These are phyloP conservation scores for Saimiri boliviensis DNA, from an alignment of 2,113 vertebrate species.

Conservation along the genomic window DNA sequence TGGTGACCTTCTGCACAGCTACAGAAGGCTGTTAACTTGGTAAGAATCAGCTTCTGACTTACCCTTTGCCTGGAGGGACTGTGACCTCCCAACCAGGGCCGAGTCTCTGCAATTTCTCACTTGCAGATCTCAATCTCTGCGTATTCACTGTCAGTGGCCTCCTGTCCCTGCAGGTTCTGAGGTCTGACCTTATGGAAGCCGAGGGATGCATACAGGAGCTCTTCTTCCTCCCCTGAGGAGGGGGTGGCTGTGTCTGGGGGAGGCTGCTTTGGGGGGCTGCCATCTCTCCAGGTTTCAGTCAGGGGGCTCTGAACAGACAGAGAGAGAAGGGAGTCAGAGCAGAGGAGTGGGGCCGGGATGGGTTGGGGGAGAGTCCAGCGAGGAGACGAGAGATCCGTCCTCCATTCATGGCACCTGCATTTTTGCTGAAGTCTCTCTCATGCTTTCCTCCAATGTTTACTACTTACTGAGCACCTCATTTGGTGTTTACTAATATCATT, in stretches of 20 bases:
- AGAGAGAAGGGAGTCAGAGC: background rate
- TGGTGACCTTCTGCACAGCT: too few species aligned
- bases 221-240: background rate
- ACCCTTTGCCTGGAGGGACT: rapidly evolving
- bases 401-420: rapidly evolving
- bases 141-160: background rate
- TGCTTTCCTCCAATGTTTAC: background rate
- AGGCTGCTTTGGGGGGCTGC: too few species aligned
- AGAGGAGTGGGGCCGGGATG: too few species aligned
- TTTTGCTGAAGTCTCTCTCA: too few species aligned
- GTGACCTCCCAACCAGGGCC: background rate
- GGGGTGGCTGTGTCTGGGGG: too few species aligned
- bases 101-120: background rate
- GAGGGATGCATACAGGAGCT: slow-evolving; percentile 18
- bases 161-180: background rate
- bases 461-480: too few species aligned
- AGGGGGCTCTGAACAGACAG: background rate
- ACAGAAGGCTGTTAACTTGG: background rate
- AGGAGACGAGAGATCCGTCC: background rate
- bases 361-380: background rate
- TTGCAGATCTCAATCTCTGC: background rate
- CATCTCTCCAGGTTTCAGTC: background rate
- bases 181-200: background rate
- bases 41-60: background rate
- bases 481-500: too few species aligned